These are phyloP conservation scores for Baronia brevicornis DNA, from an alignment of 2,888 invertebrate species.

Conservation along the genomic window DNA sequence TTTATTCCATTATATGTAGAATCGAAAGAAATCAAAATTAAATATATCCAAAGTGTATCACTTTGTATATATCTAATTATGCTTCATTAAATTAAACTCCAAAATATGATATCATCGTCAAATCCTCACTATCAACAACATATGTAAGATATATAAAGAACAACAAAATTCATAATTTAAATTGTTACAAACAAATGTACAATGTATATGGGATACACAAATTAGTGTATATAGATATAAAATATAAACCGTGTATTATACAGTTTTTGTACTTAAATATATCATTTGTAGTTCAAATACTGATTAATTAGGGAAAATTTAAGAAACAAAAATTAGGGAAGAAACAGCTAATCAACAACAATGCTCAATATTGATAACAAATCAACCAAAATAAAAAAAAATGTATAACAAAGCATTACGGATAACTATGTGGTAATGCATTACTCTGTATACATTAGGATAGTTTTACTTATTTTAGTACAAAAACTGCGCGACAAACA, in stretches of 20 bases:
- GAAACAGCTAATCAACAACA: too few relatives aligned
- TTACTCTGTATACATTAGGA: too few relatives aligned
- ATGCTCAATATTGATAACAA: neutral
- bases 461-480: slow-evolving; percentile 1
- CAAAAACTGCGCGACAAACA: slow-evolving; percentile 13
- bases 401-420: too few relatives aligned
- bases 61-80: too few relatives aligned
- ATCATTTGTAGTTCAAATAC: neutral
- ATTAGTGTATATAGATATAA: slow-evolving; percentile 51
- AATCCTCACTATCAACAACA: slow-evolving; percentile 1
- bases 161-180: slow-evolving; percentile 18
- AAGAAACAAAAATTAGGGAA: neutral
- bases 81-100: too few relatives aligned
- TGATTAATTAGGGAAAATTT: neutral
- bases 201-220: slow-evolving; percentile 48
- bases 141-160: slow-evolving; percentile 1
- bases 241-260: slow-evolving; percentile 26
- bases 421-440: too few relatives aligned
- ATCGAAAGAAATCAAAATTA: too few relatives aligned
- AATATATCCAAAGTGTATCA: too few relatives aligned
- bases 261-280: slow-evolving; percentile 17
- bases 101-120: too few relatives aligned
- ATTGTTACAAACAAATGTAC: slow-evolving; percentile 21
- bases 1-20: too few relatives aligned
- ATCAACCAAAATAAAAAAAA: too few relatives aligned